Conservation (phyloP, 2,888 invertebrate species). For the Synanthedon myopaeformis region DNA sequence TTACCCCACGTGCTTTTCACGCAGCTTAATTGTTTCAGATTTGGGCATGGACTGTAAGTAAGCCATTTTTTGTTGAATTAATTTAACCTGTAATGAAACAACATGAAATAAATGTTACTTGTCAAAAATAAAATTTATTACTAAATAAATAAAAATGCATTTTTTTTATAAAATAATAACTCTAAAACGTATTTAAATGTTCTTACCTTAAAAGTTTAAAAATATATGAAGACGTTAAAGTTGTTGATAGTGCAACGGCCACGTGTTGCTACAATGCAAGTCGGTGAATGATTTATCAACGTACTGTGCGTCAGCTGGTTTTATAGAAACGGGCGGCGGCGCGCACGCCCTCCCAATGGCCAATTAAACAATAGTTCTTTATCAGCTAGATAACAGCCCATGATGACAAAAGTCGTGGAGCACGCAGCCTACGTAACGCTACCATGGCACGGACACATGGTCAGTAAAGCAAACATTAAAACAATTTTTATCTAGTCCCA, state of each 20-base stretch:
- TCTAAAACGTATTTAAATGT: not conserved
- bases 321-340: constrained; percentile 40
- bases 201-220: not conserved
- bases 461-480: constrained; percentile 33
- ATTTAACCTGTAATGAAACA: constrained; percentile 19
- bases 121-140: not conserved
- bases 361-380: constrained; percentile 38
- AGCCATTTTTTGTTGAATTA: constrained; percentile 47
- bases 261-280: constrained; percentile 10
- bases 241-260: constrained; percentile 4
- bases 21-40: constrained; percentile 81
- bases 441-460: constrained; percentile 49
- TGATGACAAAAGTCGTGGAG: constrained; percentile 32
- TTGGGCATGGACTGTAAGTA: constrained; percentile 80
- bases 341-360: constrained; percentile 52
- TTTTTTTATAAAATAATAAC: not conserved
- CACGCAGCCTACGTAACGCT: constrained; percentile 37
- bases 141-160: not conserved
- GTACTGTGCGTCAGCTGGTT: constrained; percentile 19
- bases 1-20: constrained; percentile 88
- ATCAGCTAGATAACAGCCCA: constrained; percentile 28
- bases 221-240: not conserved
- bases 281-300: constrained; percentile 12
- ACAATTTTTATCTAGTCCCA: too few species aligned
- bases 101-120: constrained; percentile 3